Evolutionary conservation across 37 sponge, comb jelly and placozoan genomes (phyloP).

Genomic region (Agelas oroides): DNA sequence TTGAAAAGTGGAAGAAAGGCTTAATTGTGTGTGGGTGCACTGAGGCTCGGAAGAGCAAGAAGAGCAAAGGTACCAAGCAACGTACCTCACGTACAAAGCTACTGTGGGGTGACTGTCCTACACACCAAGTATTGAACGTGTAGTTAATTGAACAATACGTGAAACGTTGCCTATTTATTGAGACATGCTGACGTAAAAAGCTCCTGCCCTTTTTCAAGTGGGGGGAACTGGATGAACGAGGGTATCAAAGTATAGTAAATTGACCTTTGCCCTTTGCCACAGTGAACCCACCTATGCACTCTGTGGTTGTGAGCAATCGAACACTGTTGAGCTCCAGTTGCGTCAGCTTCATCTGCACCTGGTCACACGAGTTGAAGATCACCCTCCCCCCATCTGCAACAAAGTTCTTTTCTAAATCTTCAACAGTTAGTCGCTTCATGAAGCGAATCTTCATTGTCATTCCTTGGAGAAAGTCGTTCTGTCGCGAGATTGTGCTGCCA

Average conservation of each 20-base stretch:
- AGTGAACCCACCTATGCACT: conserved; percentile 15
- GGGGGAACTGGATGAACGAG: too few species aligned
- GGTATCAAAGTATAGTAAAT: too few species aligned
- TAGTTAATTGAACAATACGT: too few species aligned
- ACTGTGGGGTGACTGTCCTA: too few species aligned
- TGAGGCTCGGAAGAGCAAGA: too few species aligned
- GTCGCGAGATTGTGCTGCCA: conserved; percentile 13
- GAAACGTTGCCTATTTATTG: too few species aligned
- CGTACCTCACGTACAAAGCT: too few species aligned
- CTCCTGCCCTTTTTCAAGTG: background rate
- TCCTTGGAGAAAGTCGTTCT: conserved; percentile 65
- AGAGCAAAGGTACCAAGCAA: too few species aligned
- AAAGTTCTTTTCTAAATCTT: conserved; percentile 55
- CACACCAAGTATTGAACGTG: too few species aligned
- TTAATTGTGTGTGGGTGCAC: too few species aligned
- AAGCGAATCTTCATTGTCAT: conserved; percentile 78
- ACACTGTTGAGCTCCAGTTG: conserved; percentile 68
- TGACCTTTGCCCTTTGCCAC: too few species aligned
- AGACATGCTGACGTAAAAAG: background rate
- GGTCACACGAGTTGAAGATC: conserved; percentile 70
- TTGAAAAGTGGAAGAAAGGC: too few species aligned
- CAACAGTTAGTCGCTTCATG: conserved; percentile 51
- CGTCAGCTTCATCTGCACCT: conserved; percentile 77
- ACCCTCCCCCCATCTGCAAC: conserved; percentile 46
- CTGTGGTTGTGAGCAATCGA: conserved; percentile 6